phyloP scores from a whole-genome alignment of 30 jellyfish, hydroid and myxozoan species.

The Turritopsis dohrnii region DNA sequence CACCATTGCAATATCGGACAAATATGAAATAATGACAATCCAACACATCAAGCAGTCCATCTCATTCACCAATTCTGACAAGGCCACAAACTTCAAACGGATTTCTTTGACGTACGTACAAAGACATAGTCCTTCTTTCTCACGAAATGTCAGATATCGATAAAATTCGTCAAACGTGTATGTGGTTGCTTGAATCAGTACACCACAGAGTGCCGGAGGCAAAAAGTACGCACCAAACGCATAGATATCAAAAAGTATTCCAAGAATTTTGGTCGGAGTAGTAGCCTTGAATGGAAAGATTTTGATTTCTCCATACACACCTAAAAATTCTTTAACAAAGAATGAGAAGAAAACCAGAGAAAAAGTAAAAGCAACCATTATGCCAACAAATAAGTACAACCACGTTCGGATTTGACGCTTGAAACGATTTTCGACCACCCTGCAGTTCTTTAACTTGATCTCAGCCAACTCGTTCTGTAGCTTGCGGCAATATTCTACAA shows the following conservation, averaged over 20 bases:
- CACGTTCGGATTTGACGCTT: background rate
- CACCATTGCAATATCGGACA: background rate
- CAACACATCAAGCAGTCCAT: background rate
- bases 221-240: conserved; percentile 12
- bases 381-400: background rate
- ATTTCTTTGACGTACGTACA: conserved; percentile 9
- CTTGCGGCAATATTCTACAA: background rate
- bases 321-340: background rate
- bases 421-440: background rate
- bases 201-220: conserved; percentile 11
- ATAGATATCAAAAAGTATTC: background rate
- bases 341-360: background rate
- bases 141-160: background rate
- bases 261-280: background rate
- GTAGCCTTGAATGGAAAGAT: background rate
- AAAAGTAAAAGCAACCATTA: background rate
- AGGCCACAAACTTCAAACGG: background rate
- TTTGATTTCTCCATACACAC: background rate
- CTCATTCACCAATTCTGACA: background rate
- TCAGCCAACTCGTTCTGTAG: background rate
- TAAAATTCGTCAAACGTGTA: conserved; percentile 1
- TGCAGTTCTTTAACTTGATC: background rate
- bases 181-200: conserved; percentile 1
- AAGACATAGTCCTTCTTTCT: background rate
- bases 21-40: conserved; percentile 2